phyloP scores from a whole-genome alignment of 2,113 vertebrate species.

The Pyrgilauda ruficollis region DNA sequence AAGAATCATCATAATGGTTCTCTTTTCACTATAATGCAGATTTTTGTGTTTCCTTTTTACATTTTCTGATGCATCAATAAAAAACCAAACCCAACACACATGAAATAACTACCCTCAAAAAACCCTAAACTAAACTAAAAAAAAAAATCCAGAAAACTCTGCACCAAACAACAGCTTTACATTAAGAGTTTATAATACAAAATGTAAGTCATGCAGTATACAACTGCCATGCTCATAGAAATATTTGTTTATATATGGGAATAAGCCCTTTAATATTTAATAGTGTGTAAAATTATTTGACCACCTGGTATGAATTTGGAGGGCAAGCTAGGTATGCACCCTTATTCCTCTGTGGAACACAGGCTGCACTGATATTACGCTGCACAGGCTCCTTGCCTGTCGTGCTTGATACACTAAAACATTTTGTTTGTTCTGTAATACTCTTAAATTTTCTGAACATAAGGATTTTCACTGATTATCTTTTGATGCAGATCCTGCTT shows the following conservation, averaged over 20 bases:
- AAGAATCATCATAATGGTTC: not conserved
- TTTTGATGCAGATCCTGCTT: not conserved
- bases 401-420: not conserved
- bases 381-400: not conserved
- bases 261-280: not conserved
- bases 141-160: not conserved
- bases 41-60: not conserved
- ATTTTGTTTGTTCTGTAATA: not conserved
- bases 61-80: not conserved
- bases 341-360: not conserved
- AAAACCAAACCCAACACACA: not conserved
- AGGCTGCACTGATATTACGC: not conserved
- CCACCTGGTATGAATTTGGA: not conserved
- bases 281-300: not conserved
- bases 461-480: constrained; percentile 3
- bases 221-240: not conserved
- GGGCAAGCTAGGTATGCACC: not conserved
- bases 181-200: not conserved
- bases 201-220: not conserved
- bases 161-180: not conserved
- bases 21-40: not conserved
- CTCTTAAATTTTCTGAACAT: not conserved
- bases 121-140: not conserved
- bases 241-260: not conserved
- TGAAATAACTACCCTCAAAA: not conserved